Base-by-base conservation (phyloP, 2,888 invertebrate species). In the Stenolophus ochropezus region DNA sequence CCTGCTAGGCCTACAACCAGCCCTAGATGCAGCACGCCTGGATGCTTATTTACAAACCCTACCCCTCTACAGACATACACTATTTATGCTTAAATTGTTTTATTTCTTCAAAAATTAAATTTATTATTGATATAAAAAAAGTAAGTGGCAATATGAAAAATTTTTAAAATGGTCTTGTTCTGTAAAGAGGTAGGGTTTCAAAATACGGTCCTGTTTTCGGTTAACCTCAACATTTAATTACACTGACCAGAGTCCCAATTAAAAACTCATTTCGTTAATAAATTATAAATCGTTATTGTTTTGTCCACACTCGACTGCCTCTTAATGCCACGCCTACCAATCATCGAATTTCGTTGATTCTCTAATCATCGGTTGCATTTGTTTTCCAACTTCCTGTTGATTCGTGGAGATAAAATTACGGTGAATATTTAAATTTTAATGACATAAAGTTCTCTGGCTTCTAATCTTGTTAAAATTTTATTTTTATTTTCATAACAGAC, bases 201-300 rank as follows among this genome's bases (percentile, higher is more conserved):
- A 11, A 69, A 14, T 18, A 2, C 18, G 65, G 33, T 8, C 18
- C 18, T 2, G 42, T 69, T 69, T 69, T 14, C 18, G 27, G 53
- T 53, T 75, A 73, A 49, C 73, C 49, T 73, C 65, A 81, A 42
- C 81, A 80, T 83, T 83, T 84, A 84, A 83, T 84, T 83, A 83
- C 80, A 82, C 53, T 61, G 61, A 76, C 76, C 79, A 79, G 20
- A 81, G 78, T 58, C 82, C 83, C 82, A 85, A 84, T 84, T 85
- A 85, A 84, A 84, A 85, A 84, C 79, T 82, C 84, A 84, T 85
- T 84, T 83, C 83, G 83, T 84, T 84, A 85, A 85, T 84, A 84
- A 84, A 83, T 84, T 84, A 83, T 84, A 83, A 84, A 78, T 82
- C 83, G 82, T 83, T 83, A 83, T 84, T 84, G 83, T 84, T 83